These are phyloP conservation scores for Otis tarda DNA, from an alignment of 2,113 vertebrate genomes.

Conservation along the genomic window DNA sequence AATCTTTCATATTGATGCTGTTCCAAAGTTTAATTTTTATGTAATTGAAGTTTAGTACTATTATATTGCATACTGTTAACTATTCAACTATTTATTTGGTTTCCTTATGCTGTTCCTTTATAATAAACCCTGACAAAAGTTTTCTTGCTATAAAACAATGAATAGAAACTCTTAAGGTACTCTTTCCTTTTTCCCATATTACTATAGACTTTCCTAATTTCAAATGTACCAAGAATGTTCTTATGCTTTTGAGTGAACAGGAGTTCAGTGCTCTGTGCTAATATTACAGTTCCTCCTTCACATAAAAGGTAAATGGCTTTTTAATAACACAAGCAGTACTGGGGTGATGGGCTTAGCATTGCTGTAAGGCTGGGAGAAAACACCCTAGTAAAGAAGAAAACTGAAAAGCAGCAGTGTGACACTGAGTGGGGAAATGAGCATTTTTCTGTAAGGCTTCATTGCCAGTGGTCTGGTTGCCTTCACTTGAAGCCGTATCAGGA, in stretches of 20 bases:
- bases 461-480: neutral
- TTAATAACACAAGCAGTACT: neutral
- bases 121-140: constrained; percentile 45
- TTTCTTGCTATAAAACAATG: neutral
- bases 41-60: constrained; percentile 39
- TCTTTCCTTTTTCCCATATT: neutral
- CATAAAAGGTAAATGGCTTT: neutral
- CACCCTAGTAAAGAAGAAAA: neutral
- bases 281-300: neutral
- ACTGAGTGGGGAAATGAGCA: neutral
- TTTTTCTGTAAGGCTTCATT: neutral
- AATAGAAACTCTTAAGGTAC: neutral
- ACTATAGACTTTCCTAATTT: neutral
- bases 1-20: constrained; percentile 16
- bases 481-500: neutral
- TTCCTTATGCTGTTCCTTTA: constrained; percentile 22
- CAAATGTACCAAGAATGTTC: neutral
- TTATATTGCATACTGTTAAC: constrained; percentile 43
- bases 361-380: neutral
- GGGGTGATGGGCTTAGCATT: neutral
- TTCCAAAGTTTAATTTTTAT: constrained; percentile 49
- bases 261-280: neutral
- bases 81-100: constrained; percentile 59
- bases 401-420: neutral
- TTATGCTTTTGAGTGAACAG: neutral